Evolutionary conservation across 2,888 invertebrate species (phyloP).

Genomic region (Fragum sueziense): DNA sequence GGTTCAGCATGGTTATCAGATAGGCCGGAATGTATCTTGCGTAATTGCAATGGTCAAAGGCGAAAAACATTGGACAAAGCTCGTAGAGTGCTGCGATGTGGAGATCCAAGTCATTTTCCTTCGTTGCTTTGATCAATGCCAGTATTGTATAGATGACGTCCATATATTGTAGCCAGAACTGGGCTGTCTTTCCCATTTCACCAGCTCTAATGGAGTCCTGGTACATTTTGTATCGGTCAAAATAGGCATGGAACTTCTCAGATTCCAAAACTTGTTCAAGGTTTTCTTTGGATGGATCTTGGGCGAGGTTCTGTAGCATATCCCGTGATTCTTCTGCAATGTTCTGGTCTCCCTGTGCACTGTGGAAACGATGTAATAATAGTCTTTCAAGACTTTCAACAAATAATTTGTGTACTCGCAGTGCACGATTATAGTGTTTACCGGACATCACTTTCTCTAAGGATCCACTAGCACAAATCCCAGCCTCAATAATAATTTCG

Average conservation of each 20-base stretch:
- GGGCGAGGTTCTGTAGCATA: background rate
- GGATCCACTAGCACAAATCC: conserved; percentile 44
- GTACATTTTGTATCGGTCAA: conserved; percentile 26
- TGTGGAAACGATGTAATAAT: conserved; percentile 18
- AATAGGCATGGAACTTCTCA: conserved; percentile 12
- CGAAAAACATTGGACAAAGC: conserved; percentile 50
- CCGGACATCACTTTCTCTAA: conserved; percentile 40
- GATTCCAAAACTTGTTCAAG: background rate
- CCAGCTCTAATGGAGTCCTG: conserved; percentile 32
- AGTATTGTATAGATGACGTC: conserved; percentile 37
- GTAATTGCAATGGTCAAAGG: conserved; percentile 47
- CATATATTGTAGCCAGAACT: conserved; percentile 53
- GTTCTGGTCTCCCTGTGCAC: background rate
- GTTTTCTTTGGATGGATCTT: conserved; percentile 10
- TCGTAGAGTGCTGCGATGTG: conserved; percentile 35
- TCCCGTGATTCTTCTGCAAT: background rate
- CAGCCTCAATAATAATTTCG: conserved; percentile 27
- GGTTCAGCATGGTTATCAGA: conserved; percentile 36
- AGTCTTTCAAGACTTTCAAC: conserved; percentile 40
- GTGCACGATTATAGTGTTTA: conserved; percentile 50
- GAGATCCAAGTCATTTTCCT: conserved; percentile 49
- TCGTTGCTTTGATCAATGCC: conserved; percentile 42
- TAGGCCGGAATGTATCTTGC: conserved; percentile 49
- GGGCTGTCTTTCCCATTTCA: conserved; percentile 42
- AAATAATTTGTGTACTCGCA: conserved; percentile 34